Percentiles rank a stretch among this genome's conserved stretches.
phyloP scores from a whole-genome alignment of 2,113 vertebrate genomes.

The Chrysemys picta region DNA sequence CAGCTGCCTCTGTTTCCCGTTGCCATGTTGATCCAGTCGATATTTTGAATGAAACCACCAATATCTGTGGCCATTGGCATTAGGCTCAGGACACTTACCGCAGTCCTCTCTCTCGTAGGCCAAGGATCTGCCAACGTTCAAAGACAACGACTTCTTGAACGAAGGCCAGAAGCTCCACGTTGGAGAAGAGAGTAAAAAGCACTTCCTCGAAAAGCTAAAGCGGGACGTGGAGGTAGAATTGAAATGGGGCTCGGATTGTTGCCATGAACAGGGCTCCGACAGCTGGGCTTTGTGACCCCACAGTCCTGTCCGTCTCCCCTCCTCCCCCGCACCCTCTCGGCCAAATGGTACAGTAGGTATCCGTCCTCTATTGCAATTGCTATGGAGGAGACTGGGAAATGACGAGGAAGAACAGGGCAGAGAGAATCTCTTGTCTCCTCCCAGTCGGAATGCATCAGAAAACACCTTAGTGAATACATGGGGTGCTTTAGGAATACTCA shows the following conservation, averaged over 20 bases:
- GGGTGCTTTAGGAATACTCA: not conserved
- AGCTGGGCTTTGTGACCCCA: not conserved
- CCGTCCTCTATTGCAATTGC: not conserved
- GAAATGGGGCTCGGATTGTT: not conserved
- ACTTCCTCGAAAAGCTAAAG: conserved; percentile 94
- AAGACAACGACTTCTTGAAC: conserved; percentile 96
- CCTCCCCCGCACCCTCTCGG: not conserved
- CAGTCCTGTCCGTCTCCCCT: too few relatives aligned
- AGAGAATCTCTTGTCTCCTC: not conserved
- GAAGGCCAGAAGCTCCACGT: conserved; percentile 94
- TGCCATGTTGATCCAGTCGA: fast-evolving
- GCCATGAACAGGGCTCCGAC: fast-evolving
- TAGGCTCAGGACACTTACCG: not conserved
- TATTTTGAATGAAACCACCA: fast-evolving
- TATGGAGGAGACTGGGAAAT: not conserved
- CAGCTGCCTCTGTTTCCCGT: not conserved
- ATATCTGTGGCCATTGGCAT: not conserved
- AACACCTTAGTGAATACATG: not conserved
- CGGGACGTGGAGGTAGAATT: conserved; percentile 89
- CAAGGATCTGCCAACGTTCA: conserved; percentile 96
- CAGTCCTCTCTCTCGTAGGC: conserved; percentile 79
- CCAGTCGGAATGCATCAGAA: not conserved
- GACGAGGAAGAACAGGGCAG: not conserved
- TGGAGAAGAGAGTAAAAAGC: conserved; percentile 95
- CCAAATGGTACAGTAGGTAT: not conserved